These are phyloP conservation scores for Scaptodrosophila latifasciaeformis DNA, from an alignment of 2,888 invertebrate genomes.

Conservation along the genomic window DNA sequence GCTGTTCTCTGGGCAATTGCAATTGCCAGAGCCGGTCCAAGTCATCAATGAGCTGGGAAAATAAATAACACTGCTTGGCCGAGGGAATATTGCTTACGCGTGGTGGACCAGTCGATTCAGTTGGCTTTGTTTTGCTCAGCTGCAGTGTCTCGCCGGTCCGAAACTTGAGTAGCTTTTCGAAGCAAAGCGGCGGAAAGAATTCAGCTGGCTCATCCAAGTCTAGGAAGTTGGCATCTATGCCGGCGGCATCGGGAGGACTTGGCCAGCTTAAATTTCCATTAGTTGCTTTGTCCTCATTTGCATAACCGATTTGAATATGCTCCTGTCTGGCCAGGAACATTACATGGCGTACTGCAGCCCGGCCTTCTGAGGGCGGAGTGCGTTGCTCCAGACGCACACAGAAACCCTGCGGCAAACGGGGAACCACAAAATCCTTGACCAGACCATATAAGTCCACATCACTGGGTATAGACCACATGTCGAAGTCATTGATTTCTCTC, in stretches of 20 bases:
- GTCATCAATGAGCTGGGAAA: slow-evolving; percentile 72
- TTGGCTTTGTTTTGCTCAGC: background rate
- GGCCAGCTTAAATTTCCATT: background rate
- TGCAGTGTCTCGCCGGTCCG: slow-evolving; percentile 19
- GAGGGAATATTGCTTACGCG: background rate
- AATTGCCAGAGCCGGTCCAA: slow-evolving; percentile 70
- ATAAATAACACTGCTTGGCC: slow-evolving; percentile 50
- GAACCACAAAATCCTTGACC: slow-evolving; percentile 72
- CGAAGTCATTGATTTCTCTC: slow-evolving; percentile 71
- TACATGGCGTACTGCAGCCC: slow-evolving; percentile 33
- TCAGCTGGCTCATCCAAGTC: slow-evolving; percentile 69
- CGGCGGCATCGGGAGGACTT: background rate
- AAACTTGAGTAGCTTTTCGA: slow-evolving; percentile 69
- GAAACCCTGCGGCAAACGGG: slow-evolving; percentile 73
- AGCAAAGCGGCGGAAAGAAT: slow-evolving; percentile 63
- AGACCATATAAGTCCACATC: slow-evolving; percentile 71
- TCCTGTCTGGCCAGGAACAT: slow-evolving; percentile 60
- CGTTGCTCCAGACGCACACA: slow-evolving; percentile 62
- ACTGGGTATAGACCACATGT: slow-evolving; percentile 70
- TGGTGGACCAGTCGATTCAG: background rate
- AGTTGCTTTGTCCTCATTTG: too few species aligned
- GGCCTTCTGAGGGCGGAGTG: slow-evolving; percentile 31
- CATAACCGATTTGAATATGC: slow-evolving; percentile 41
- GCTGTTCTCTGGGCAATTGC: slow-evolving; percentile 60
- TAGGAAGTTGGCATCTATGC: slow-evolving; percentile 62